These are phyloP conservation scores for Tetanocera ferruginea DNA, from an alignment of 2,888 invertebrate species.

Conservation along the genomic window DNA sequence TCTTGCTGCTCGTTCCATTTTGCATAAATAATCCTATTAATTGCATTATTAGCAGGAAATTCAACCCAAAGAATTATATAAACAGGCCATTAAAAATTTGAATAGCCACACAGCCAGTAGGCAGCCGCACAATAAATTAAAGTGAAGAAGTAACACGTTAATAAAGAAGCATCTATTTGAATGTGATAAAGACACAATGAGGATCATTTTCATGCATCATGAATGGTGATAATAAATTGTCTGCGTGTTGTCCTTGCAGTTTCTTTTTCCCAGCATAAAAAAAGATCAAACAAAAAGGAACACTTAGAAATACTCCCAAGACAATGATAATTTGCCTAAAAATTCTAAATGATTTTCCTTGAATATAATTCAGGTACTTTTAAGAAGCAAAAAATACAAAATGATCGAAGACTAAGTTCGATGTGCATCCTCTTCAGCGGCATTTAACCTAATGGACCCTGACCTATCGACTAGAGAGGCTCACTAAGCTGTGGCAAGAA, in stretches of 20 bases:
- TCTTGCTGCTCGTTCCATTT: constrained; percentile 28
- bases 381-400: not conserved
- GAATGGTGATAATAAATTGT: constrained; percentile 22
- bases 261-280: not conserved
- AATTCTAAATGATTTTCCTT: not conserved
- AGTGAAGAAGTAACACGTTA: constrained; percentile 54
- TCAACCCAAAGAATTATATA: constrained; percentile 18
- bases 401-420: not conserved
- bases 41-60: constrained; percentile 58
- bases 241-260: constrained; percentile 11
- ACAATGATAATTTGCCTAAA: constrained; percentile 29
- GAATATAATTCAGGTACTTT: not conserved
- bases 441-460: constrained; percentile 67
- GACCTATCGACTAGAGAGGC: constrained; percentile 52
- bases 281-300: not conserved
- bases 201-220: constrained; percentile 37
- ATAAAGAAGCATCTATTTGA: constrained; percentile 50
- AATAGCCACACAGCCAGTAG: constrained; percentile 27
- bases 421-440: constrained; percentile 51
- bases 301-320: constrained; percentile 2
- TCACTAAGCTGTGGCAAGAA: constrained; percentile 62
- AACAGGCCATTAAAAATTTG: constrained; percentile 32
- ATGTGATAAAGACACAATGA: constrained; percentile 50
- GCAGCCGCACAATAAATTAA: constrained; percentile 31
- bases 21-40: constrained; percentile 63